These are phyloP conservation scores for Amphiduros pacificus DNA, from an alignment of 2,888 invertebrate species.

Conservation along the genomic window DNA sequence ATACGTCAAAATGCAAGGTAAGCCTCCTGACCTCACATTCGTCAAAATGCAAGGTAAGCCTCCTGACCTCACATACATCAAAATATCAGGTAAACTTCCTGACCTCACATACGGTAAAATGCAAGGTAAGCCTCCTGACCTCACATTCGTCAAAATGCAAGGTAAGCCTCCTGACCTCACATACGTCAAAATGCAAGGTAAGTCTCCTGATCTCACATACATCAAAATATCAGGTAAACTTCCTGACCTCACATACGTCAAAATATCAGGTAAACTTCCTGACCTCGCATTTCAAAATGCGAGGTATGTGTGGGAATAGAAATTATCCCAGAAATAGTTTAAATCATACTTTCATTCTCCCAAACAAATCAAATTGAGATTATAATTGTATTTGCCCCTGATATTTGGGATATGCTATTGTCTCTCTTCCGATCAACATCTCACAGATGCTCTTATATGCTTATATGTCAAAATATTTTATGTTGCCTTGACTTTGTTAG, in stretches of 20 bases:
- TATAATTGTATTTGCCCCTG: too few species aligned
- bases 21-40: slow-evolving; percentile 10
- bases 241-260: neutral
- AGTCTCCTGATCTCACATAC: slow-evolving; percentile 11
- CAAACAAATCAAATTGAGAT: too few species aligned
- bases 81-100: slow-evolving; percentile 93
- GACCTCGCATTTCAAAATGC: slow-evolving; percentile 78
- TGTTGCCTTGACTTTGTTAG: too few species aligned
- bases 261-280: slow-evolving; percentile 93
- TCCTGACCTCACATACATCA: neutral
- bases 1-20: slow-evolving; percentile 76
- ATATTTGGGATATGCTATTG: too few species aligned
- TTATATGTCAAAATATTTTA: too few species aligned
- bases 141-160: too few species aligned
- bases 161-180: slow-evolving; percentile 85
- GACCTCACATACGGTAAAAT: slow-evolving; percentile 82
- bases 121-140: too few species aligned
- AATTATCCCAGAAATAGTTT: neutral
- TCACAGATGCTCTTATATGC: too few species aligned
- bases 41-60: neutral
- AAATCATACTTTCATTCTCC: too few species aligned
- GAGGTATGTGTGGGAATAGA: slow-evolving; percentile 52
- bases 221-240: neutral
- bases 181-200: slow-evolving; percentile 76
- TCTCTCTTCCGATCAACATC: too few species aligned